Evolutionary conservation across 2,888 invertebrate genomes (phyloP).

Genomic region (Pelosia muscerda): DNA sequence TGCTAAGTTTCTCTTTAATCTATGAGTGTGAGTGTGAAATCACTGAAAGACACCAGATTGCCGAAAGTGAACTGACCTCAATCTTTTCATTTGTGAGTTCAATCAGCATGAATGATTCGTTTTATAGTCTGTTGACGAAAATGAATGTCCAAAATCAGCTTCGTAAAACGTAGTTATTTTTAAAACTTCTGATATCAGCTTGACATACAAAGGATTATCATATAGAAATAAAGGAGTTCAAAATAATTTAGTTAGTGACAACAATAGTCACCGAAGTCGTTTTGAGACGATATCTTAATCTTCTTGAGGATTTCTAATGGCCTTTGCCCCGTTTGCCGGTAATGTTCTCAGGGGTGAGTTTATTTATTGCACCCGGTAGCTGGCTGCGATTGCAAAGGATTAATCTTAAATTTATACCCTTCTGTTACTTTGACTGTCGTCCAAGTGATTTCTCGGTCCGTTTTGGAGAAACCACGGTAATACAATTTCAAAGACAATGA

Average conservation of each 20-base stretch:
- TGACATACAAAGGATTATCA: too few relatives aligned
- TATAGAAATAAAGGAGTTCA: not conserved
- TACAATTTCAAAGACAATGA: conserved; percentile 19
- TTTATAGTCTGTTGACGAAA: too few relatives aligned
- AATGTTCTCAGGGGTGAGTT: conserved; percentile 37
- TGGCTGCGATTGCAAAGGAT: conserved; percentile 40
- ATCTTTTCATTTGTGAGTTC: too few relatives aligned
- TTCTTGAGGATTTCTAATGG: conserved; percentile 23
- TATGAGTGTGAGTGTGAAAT: too few relatives aligned
- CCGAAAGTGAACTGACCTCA: too few relatives aligned
- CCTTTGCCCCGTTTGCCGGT: conserved; percentile 35
- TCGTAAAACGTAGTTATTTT: too few relatives aligned
- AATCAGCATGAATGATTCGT: too few relatives aligned
- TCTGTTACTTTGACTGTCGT: conserved; percentile 52
- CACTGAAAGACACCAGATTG: too few relatives aligned
- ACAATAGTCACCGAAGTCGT: conserved; percentile 1
- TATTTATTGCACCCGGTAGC: conserved; percentile 49
- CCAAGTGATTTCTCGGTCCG: conserved; percentile 37
- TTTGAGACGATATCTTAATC: conserved; percentile 1
- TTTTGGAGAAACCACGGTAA: conserved; percentile 21
- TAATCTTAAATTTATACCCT: conserved; percentile 52
- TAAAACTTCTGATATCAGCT: too few relatives aligned
- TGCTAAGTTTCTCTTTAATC: too few relatives aligned
- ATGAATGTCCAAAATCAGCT: too few relatives aligned
- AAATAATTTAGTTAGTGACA: not conserved